Evolutionary conservation across 2,113 vertebrate genomes (phyloP).

Genomic region (Nothoprocta pentlandii): DNA sequence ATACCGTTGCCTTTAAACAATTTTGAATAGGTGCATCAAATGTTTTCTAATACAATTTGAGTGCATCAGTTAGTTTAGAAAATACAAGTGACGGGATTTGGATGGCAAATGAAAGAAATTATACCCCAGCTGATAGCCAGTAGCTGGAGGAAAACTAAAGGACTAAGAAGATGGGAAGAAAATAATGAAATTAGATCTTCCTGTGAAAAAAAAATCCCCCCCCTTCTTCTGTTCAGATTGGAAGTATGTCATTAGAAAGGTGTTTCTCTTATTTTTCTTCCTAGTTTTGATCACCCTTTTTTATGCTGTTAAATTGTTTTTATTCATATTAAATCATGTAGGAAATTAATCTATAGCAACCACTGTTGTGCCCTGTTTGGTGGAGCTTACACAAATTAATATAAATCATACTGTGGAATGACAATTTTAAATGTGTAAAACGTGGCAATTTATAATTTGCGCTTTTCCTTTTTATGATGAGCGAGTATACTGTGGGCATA

Average conservation of each 20-base stretch:
- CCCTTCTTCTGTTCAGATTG: slow-evolving; percentile 47
- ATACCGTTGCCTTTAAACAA: not conserved
- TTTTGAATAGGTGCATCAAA: not conserved
- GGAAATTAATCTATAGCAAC: not conserved
- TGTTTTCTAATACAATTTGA: slow-evolving; percentile 35
- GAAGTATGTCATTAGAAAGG: slow-evolving; percentile 50
- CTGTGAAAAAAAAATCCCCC: slow-evolving; percentile 68
- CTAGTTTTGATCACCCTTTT: not conserved
- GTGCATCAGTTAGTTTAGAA: not conserved
- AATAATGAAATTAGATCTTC: slow-evolving; percentile 80
- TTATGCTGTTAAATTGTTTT: slow-evolving; percentile 11
- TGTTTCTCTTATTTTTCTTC: slow-evolving; percentile 42
- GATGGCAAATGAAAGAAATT: slow-evolving; percentile 45
- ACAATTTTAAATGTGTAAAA: not conserved
- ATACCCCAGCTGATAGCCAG: slow-evolving; percentile 48
- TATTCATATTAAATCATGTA: slow-evolving; percentile 24
- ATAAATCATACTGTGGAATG: not conserved
- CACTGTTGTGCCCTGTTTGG: not conserved
- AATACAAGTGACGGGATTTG: not conserved
- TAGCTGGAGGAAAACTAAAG: slow-evolving; percentile 71
- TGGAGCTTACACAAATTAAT: not conserved
- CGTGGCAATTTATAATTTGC: not conserved
- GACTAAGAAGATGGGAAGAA: slow-evolving; percentile 60
- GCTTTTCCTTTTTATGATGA: not conserved
- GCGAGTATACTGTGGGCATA: not conserved